Evolutionary conservation across 1,140 invertebrate species (phyloP).

Genomic region (Bombus consobrinus): DNA sequence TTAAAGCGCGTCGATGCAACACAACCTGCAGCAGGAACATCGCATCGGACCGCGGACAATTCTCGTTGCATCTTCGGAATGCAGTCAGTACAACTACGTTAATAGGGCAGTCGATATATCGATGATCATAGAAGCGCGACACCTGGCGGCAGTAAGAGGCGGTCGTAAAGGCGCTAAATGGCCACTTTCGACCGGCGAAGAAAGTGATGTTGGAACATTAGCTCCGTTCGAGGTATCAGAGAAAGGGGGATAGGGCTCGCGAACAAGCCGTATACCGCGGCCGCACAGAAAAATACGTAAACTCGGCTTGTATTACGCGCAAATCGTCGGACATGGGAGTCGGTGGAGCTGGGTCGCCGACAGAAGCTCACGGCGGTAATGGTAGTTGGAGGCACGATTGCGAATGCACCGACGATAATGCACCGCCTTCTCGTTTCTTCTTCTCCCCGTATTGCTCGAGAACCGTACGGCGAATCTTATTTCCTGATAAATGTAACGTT

Average conservation of each 20-base stretch:
- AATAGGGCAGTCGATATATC: conserved; percentile 53
- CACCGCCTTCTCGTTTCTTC: conserved; percentile 14
- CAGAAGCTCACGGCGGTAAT: conserved; percentile 47
- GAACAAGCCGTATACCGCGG: not conserved
- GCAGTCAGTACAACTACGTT: not conserved
- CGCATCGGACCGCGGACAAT: not conserved
- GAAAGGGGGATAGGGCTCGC: conserved; percentile 16
- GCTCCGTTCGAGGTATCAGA: not conserved
- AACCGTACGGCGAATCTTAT: not conserved
- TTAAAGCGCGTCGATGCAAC: too few species aligned
- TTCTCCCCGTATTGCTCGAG: not conserved
- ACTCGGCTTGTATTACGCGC: conserved; percentile 55
- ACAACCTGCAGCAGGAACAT: not conserved
- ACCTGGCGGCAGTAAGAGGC: not conserved
- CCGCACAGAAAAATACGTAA: conserved; percentile 37
- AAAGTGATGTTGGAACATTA: conserved; percentile 41
- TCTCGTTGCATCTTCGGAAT: not conserved
- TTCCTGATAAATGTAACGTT: conserved; percentile 28
- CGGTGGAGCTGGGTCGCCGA: too few species aligned
- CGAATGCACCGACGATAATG: conserved; percentile 31
- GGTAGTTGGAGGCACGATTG: conserved; percentile 38
- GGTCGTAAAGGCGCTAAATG: conserved; percentile 57
- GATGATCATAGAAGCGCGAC: conserved; percentile 26
- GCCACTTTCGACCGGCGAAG: conserved; percentile 35
- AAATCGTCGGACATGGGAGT: conserved; percentile 34